phyloP scores from a whole-genome alignment of 2,113 vertebrate genomes.

The Australoheros scitulus region DNA sequence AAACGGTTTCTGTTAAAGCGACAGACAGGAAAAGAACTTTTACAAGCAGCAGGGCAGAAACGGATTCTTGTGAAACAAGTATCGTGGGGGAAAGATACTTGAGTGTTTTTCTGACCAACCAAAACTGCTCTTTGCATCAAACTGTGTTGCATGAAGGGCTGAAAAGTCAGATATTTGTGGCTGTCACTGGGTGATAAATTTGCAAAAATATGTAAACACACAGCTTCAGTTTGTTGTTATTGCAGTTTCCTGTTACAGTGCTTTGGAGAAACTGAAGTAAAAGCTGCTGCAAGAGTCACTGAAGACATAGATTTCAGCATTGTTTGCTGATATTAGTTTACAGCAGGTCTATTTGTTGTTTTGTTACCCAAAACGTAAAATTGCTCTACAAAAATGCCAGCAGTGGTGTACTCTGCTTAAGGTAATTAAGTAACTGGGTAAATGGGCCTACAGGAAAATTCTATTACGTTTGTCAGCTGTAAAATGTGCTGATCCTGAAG shows the following conservation, averaged over 20 bases:
- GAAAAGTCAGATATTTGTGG: background rate
- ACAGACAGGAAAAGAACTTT: too few species aligned
- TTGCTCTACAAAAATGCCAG: background rate
- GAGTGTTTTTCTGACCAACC: background rate
- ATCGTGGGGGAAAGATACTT: background rate
- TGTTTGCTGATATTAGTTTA: too few species aligned
- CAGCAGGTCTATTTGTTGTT: background rate
- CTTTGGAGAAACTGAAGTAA: background rate
- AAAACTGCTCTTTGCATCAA: too few species aligned
- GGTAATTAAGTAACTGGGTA: background rate
- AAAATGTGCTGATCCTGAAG: background rate
- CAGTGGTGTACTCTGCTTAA: background rate
- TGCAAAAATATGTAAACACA: background rate
- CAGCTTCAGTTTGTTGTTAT: constrained; percentile 4
- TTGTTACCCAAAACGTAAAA: background rate
- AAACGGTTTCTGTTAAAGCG: too few species aligned
- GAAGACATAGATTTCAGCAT: background rate
- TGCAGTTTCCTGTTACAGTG: background rate
- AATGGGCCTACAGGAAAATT: too few species aligned
- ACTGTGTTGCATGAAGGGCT: too few species aligned
- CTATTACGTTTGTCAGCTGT: background rate
- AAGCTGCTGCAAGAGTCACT: background rate
- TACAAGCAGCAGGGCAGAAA: too few species aligned
- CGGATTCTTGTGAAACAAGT: background rate
- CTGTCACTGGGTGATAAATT: background rate